Evolutionary conservation across 2,888 invertebrate genomes (phyloP), one percentile per base, ranked within the genome.

Genomic region (Thecophora atra): DNA sequence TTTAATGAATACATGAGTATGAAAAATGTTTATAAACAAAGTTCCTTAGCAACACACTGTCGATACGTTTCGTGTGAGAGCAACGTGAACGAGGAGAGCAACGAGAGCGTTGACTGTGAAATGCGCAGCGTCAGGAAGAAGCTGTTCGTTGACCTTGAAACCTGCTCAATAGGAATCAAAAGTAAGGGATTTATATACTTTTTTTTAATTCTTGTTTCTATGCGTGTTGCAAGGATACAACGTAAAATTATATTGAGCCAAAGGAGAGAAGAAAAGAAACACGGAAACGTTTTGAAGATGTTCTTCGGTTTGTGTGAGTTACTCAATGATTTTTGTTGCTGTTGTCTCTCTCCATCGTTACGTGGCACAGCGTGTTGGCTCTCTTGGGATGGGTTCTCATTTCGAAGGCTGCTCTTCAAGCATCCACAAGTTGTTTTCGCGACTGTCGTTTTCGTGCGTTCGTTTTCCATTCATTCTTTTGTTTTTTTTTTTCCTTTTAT

Each of bases 401-500:
- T 21, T 24, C 56, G n/a, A 13, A 56, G 6, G n/a, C 56, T 13
- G 21, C 13, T 56, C 26, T 26, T 56, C 2, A n/a, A 26, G 67
- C 67, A 67, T 54, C 67, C 56, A 67, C 67, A 67, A 67, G 67
- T 67, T 67, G 67, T 24, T 54, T 37, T 13, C 37, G 63, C 44
- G 63, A 21, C 15, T 42, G 52, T 28, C 26, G 51, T 17, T n/a
- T 13, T 54, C 11, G 37, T 37, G 1, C 30, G 3, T 21, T 54
- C 19, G 26, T 52, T 63, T 7, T 26, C 8, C 8, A n/a, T 66
- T 26, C 26, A 26, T 26, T 51, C 11, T n/a, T 66, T 13, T 52
- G 8, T 37, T 6, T 37, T 37, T 1, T 37, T 37, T 37, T 37
- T 37, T 2, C 37, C 2, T 37, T 37, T 2, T 11, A 37, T 37